These are phyloP conservation scores for Phocoena sinus DNA, from an alignment of 2,113 vertebrate genomes.

Conservation along the genomic window DNA sequence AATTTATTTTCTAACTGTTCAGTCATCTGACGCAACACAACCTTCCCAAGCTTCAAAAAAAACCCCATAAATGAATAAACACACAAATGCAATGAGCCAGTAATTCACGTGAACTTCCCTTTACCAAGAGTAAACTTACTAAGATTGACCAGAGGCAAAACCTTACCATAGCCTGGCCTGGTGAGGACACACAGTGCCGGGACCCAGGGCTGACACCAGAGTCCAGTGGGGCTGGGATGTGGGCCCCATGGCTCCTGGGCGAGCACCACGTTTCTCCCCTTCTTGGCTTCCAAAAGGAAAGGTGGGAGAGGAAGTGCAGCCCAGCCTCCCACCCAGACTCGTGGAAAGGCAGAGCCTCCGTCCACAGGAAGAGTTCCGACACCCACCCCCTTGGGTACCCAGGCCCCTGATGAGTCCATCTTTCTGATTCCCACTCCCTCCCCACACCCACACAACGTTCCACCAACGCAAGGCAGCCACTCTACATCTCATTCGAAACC, in stretches of 20 bases:
- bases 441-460: too few species aligned
- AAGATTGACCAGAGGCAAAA: not conserved
- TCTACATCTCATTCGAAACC: not conserved
- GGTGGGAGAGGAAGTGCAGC: not conserved
- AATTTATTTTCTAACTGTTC: not conserved
- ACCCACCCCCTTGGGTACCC: not conserved
- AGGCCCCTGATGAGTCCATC: not conserved
- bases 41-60: not conserved
- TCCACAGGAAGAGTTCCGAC: fast-evolving
- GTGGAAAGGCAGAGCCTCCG: not conserved
- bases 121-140: not conserved
- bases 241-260: not conserved
- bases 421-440: not conserved
- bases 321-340: not conserved
- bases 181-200: not conserved
- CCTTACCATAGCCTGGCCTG: not conserved
- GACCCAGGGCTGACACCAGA: not conserved
- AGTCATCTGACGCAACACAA: not conserved
- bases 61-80: not conserved
- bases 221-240: not conserved
- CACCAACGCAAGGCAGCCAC: not conserved
- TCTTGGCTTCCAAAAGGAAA: too few species aligned
- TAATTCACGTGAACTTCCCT: not conserved
- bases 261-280: fast-evolving
- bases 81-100: not conserved